Conservation (phyloP, 1,140 invertebrate species). For the Eubasilissa regina region DNA sequence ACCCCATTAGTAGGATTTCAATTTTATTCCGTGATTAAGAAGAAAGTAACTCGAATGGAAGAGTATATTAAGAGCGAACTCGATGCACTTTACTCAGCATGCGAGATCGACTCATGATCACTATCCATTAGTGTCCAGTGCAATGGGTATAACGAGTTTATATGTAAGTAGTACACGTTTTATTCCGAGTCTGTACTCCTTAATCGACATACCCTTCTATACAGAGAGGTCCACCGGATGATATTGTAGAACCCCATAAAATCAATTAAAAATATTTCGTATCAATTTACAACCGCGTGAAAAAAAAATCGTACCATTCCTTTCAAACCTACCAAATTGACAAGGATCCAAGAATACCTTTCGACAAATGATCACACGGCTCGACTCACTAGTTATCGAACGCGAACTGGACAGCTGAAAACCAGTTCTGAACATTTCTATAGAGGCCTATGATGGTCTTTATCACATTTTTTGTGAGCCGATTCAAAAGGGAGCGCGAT, state of each 20-base stretch:
- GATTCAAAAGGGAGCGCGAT: constrained; percentile 44
- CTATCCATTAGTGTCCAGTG: constrained; percentile 16
- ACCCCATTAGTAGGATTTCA: too few relatives aligned
- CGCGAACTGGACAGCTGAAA: constrained; percentile 41
- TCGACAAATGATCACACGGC: constrained; percentile 22
- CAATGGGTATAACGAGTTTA: constrained; percentile 38
- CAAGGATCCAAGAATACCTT: constrained; percentile 19
- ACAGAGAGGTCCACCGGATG: constrained; percentile 2
- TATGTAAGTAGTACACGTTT: background rate
- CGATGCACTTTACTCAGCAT: background rate
- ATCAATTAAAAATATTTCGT: background rate
- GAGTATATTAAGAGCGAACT: background rate
- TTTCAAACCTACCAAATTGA: background rate
- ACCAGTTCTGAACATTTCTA: constrained; percentile 50
- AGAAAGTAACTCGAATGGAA: constrained; percentile 3
- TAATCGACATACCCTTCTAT: constrained; percentile 21
- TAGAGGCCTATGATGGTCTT: constrained; percentile 35
- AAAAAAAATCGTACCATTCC: background rate
- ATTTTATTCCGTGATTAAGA: background rate
- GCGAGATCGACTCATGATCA: constrained; percentile 24
- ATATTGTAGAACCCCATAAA: background rate
- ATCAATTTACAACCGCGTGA: background rate
- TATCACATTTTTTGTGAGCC: constrained; percentile 48
- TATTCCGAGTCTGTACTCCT: constrained; percentile 23
- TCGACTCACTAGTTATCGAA: background rate